Base-by-base conservation (phyloP, 1,140 invertebrate species). In the Holotrichia oblita region DNA sequence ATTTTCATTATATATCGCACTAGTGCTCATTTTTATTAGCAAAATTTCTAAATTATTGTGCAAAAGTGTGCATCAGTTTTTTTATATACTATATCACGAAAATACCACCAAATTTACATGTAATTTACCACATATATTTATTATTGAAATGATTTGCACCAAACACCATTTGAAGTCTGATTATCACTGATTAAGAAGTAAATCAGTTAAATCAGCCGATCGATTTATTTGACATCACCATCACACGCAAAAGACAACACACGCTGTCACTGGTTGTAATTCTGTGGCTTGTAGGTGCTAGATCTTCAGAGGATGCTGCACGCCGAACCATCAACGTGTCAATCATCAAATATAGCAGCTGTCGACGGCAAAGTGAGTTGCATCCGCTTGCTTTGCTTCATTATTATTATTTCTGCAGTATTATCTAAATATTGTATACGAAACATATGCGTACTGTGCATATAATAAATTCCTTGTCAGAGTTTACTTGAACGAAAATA, bases 281-380 rank as follows among this genome's bases (percentile, higher is more conserved):
- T 76, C 24, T 86, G 84, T 86, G 84, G 85, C 86, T 87, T 88
- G 83, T 86, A 92, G 91, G 91, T 92, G 87, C 89, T 91, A 89
- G 91, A 92, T 88, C 88, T 92, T 84, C 89, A 91, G 87, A 88
- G 90, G 85, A 90, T 90, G 82, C 89, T 92, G 84, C 91, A 92
- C 86, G 90, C 90, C 77, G 90, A 92, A 86, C 90, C 90, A 80
- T 87, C 89, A 85, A 87, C 89, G 79, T 79, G 80, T 81, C 85
- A 84, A 80, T 82, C 82, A 42, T 85, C 87, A 77, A 78, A 79
- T 77, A 86, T 87, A 85, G 79, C 77, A 64, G 82, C 81, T 34
- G 41, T 76, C 44, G 76, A 73, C 41, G 80, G 76, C 64, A 83
- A 84, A 82, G 83, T 84, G 80, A 84, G 80, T 76, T 59, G 40